These are phyloP conservation scores for Plestiodon gilberti DNA, from an alignment of 2,113 vertebrate species.

Conservation along the genomic window DNA sequence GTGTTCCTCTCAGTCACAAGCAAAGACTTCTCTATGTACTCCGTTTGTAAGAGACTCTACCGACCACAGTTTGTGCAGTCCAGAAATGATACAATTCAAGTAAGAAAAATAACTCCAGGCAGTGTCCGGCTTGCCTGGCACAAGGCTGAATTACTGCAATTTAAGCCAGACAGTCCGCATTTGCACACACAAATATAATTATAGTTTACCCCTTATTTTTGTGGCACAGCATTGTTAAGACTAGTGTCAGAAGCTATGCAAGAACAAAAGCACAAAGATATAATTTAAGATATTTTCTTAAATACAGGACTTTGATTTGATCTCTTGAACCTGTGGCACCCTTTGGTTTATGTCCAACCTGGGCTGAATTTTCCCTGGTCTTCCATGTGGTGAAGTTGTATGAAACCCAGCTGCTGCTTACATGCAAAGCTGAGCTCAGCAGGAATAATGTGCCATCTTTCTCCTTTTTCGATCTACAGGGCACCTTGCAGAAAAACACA, in stretches of 20 bases:
- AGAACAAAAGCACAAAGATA: too few relatives aligned
- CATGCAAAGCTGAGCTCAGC: not conserved
- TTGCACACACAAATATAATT: not conserved
- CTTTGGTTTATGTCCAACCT: not conserved
- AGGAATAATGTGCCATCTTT: not conserved
- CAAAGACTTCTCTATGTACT: too few relatives aligned
- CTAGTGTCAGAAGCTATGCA: not conserved
- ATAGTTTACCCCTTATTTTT: not conserved
- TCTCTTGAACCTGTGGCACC: not conserved
- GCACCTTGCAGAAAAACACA: too few relatives aligned
- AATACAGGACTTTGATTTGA: not conserved
- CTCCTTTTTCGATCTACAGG: too few relatives aligned
- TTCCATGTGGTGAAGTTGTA: not conserved
- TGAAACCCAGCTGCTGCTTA: not conserved
- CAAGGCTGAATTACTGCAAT: not conserved
- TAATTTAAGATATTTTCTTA: not conserved
- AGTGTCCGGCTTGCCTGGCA: not conserved
- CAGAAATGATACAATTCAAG: not conserved
- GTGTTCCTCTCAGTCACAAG: too few relatives aligned
- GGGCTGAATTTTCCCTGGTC: not conserved
- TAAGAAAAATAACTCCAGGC: too few relatives aligned
- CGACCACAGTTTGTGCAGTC: not conserved
- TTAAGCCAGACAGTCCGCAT: not conserved
- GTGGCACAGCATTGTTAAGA: not conserved
- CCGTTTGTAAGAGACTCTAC: not conserved